A percentile compares a stretch with the other conserved stretches of the same genome.
These are phyloP conservation scores for Antedon mediterranea DNA, from an alignment of 53 echinoderm and acorn worm genomes.

Conservation along the genomic window DNA sequence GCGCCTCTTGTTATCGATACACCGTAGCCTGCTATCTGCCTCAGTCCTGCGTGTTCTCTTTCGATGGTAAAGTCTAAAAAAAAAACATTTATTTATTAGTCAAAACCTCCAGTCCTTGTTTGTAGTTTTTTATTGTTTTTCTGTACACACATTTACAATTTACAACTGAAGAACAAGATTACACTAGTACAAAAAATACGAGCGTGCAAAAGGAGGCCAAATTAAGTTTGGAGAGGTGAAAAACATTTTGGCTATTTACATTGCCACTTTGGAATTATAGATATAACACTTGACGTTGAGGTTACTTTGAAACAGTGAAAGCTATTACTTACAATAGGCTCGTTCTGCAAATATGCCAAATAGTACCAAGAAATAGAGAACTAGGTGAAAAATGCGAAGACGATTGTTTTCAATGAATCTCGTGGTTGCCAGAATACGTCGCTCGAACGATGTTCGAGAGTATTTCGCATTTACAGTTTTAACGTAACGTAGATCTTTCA, in stretches of 20 bases:
- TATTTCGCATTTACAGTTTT: not conserved
- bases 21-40: slow-evolving; percentile 42
- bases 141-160: no score
- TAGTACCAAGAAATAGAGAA: slow-evolving; percentile 26
- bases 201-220: no score
- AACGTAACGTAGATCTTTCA: not conserved
- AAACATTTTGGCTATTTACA: no score
- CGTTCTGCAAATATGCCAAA: slow-evolving; percentile 21
- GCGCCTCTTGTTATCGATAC: slow-evolving; percentile 48
- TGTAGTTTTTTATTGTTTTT: no score
- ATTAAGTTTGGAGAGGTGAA: no score
- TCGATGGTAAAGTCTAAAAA: slow-evolving; percentile 26
- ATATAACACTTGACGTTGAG: no score
- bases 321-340: slow-evolving; percentile 22
- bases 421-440: not conserved
- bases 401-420: slow-evolving; percentile 37
- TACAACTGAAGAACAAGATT: no score
- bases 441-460: not conserved
- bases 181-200: no score
- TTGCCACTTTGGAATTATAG: no score
- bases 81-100: not conserved
- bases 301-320: not conserved
- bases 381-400: slow-evolving; percentile 37
- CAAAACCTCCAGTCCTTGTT: no score
- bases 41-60: slow-evolving; percentile 42